Evolutionary conservation across 1,140 invertebrate genomes (phyloP).

Genomic region (Aphis craccivora): DNA sequence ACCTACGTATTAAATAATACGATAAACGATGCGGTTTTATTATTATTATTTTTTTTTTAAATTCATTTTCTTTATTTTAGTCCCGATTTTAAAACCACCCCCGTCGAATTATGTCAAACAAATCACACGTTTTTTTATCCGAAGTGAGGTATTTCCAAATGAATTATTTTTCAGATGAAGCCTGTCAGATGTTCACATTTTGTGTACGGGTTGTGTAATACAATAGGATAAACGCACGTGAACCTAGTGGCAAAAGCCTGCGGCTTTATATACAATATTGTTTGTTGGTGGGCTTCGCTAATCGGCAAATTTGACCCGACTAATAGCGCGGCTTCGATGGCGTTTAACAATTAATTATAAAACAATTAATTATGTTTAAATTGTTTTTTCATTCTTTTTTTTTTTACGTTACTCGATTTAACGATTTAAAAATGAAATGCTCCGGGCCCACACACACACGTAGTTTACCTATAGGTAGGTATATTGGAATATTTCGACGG

Average conservation of each 20-base stretch:
- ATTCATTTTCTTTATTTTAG: neutral
- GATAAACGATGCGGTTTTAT: neutral
- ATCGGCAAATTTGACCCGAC: slow-evolving; percentile 45
- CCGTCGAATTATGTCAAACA: slow-evolving; percentile 49
- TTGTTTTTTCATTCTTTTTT: neutral
- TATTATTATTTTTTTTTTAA: too few species aligned
- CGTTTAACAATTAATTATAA: slow-evolving; percentile 55
- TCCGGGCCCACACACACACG: neutral
- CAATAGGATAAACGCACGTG: neutral
- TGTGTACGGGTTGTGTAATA: neutral
- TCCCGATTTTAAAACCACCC: slow-evolving; percentile 15
- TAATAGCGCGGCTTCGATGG: neutral
- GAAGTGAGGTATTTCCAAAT: neutral
- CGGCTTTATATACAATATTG: slow-evolving; percentile 19
- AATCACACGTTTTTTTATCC: slow-evolving; percentile 17
- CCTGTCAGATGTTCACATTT: slow-evolving; percentile 12
- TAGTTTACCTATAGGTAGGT: slow-evolving; percentile 12
- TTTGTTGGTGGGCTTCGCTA: slow-evolving; percentile 53
- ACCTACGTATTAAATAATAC: neutral
- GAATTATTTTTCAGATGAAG: slow-evolving; percentile 28
- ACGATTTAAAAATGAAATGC: slow-evolving; percentile 25
- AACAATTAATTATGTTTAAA: slow-evolving; percentile 55
- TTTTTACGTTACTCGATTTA: neutral
- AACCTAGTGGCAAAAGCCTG: neutral
- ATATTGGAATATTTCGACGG: slow-evolving; percentile 8